Conservation (phyloP, 2,888 invertebrate genomes). For the Eurois occulta region DNA sequence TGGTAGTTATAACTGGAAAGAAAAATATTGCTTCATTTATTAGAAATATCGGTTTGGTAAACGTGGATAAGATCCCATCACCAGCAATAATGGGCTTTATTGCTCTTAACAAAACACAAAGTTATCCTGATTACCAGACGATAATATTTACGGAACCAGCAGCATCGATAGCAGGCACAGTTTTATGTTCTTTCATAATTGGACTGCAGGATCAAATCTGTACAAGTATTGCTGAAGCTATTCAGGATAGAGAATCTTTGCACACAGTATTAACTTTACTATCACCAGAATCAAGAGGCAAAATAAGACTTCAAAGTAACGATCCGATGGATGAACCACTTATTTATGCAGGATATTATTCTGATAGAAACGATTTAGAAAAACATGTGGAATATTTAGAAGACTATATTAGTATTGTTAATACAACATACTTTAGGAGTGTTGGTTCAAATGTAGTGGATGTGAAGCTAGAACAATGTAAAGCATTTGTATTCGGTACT, state of each 20-base stretch:
- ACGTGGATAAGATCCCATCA: slow-evolving; percentile 71
- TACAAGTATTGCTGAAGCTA: slow-evolving; percentile 22
- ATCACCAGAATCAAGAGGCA: slow-evolving; percentile 87
- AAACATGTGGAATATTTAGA: slow-evolving; percentile 79
- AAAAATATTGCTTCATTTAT: slow-evolving; percentile 41
- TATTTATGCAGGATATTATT: slow-evolving; percentile 90
- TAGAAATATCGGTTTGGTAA: slow-evolving; percentile 55
- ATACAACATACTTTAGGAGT: slow-evolving; percentile 80
- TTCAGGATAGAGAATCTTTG: slow-evolving; percentile 79
- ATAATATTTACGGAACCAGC: slow-evolving; percentile 65
- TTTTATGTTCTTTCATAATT: slow-evolving; percentile 65
- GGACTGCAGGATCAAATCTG: slow-evolving; percentile 30
- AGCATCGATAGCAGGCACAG: slow-evolving; percentile 63
- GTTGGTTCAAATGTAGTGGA: slow-evolving; percentile 73
- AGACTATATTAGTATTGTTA: slow-evolving; percentile 74
- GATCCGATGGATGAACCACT: slow-evolving; percentile 90
- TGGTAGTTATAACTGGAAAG: slow-evolving; percentile 62
- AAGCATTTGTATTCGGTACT: not conserved
- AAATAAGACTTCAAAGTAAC: slow-evolving; percentile 86
- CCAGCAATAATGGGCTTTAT: slow-evolving; percentile 73
- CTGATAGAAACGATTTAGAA: slow-evolving; percentile 86
- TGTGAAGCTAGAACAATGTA: slow-evolving; percentile 55
- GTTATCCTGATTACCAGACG: slow-evolving; percentile 76
- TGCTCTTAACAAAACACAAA: slow-evolving; percentile 72
- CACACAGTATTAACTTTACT: slow-evolving; percentile 21